A percentile compares a stretch with the other conserved stretches of the same genome.
phyloP scores from a whole-genome alignment of 2,888 invertebrate species.

The Nephrocerus scutellatus region DNA sequence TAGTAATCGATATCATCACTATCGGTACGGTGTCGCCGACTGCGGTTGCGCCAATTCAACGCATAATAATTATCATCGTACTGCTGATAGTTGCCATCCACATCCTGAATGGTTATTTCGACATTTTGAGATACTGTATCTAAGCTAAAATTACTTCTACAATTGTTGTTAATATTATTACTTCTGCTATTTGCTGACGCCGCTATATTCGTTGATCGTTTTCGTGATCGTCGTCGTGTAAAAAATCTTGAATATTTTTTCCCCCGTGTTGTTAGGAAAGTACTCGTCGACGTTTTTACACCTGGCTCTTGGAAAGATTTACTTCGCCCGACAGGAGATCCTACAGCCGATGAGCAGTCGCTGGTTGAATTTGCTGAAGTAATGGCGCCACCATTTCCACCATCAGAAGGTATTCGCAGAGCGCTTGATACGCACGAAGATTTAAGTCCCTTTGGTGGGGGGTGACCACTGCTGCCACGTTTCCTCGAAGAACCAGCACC shows the following conservation, averaged over 20 bases:
- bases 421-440: slow-evolving; percentile 33
- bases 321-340: slow-evolving; percentile 41
- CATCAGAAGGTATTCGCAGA: slow-evolving; percentile 31
- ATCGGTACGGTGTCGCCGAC: slow-evolving; percentile 22
- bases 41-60: slow-evolving; percentile 18
- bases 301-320: slow-evolving; percentile 48
- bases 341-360: slow-evolving; percentile 37
- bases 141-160: slow-evolving; percentile 40
- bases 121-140: slow-evolving; percentile 44
- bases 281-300: slow-evolving; percentile 24
- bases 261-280: slow-evolving; percentile 21
- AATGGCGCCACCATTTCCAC: slow-evolving; percentile 28
- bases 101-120: slow-evolving; percentile 46
- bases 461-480: too few relatives aligned
- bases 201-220: slow-evolving; percentile 29
- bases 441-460: too few relatives aligned
- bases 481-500: too few relatives aligned
- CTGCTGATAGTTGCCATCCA: slow-evolving; percentile 41
- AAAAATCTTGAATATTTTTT: slow-evolving; percentile 42
- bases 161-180: slow-evolving; percentile 19
- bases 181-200: slow-evolving; percentile 8
- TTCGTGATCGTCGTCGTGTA: slow-evolving; percentile 41
- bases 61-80: slow-evolving; percentile 42
- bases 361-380: slow-evolving; percentile 43
- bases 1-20: too few relatives aligned